These are phyloP conservation scores for Heliconius congener DNA, from an alignment of 1,140 invertebrate species.

Conservation along the genomic window DNA sequence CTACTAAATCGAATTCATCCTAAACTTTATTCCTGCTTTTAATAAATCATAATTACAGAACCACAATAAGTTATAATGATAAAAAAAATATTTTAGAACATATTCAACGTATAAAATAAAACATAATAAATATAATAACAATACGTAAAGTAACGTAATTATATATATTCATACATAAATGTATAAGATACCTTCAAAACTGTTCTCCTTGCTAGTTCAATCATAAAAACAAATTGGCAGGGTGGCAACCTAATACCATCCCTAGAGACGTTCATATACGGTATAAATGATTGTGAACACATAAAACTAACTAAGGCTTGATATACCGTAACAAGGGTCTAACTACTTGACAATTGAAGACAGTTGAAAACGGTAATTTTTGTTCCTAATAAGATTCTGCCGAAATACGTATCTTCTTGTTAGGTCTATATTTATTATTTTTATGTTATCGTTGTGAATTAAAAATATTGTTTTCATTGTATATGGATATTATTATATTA, in stretches of 20 bases:
- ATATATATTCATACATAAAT: slow-evolving; percentile 7
- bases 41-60: no score
- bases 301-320: slow-evolving; percentile 59
- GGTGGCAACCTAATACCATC: slow-evolving; percentile 60
- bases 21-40: no score
- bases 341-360: slow-evolving; percentile 39
- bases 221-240: slow-evolving; percentile 71
- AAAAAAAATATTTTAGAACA: no score
- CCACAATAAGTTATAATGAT: no score
- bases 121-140: background rate
- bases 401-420: background rate
- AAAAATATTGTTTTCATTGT: background rate
- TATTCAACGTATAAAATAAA: no score
- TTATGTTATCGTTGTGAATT: background rate
- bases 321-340: slow-evolving; percentile 54
- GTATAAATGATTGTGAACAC: slow-evolving; percentile 50
- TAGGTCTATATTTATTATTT: no score
- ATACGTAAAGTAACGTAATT: background rate
- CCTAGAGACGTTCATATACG: slow-evolving; percentile 41
- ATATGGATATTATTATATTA: no score
- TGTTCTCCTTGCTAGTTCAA: slow-evolving; percentile 39
- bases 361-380: slow-evolving; percentile 39
- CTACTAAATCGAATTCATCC: no score
- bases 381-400: slow-evolving; percentile 24
- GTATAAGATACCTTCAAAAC: slow-evolving; percentile 24